Base-by-base conservation (phyloP, 1,140 invertebrate species). In the Panagrolaimus sp. region DNA sequence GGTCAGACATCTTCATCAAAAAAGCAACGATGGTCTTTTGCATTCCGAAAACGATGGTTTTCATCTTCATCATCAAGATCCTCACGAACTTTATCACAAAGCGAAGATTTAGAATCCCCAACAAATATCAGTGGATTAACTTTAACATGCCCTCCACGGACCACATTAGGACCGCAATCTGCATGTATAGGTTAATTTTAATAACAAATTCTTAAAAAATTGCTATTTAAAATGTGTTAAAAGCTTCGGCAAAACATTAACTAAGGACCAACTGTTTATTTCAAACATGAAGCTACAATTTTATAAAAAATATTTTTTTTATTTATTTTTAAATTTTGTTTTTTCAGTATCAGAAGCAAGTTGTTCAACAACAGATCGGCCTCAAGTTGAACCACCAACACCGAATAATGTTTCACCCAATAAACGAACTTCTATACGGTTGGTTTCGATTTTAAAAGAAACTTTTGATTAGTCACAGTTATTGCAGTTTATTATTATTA, bases 11-110 rank as follows among this genome's bases (percentile, higher is more conserved):
- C 20, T 57, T 57, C 51, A 5, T 57, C 51, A 5, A 57, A 57
- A 16, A 57, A 57, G 16, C 51, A 57, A 27, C 51, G 51, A 9
- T 57, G 51, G 51, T 25, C 20, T 23, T 57, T 57, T 23, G 51
- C 51, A 20, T 57, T 57, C n/a, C 51, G 51, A 11, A 57, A 57
- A 27, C 51, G 51, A 25, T 57, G 51, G 51, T 57, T 57, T 27
- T 25, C 20, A 11, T 57, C 51, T 0, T 57, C 51, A 20, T 25
- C 20, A 8, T 57, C 51, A 11, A 57, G 51, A 20, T 20, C 14
- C 20, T 14, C 20, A 23, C 51, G 51, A 57, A 57, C 51, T 13
- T 25, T 57, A 27, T 57, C 51, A 20, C 51, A 57, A 13, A 57
- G 51, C 51, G 51, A 57, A 27, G 51, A 57, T 57, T 27, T 57